phyloP scores from a whole-genome alignment of 2,888 invertebrate genomes.

The Sesamia inferens region DNA sequence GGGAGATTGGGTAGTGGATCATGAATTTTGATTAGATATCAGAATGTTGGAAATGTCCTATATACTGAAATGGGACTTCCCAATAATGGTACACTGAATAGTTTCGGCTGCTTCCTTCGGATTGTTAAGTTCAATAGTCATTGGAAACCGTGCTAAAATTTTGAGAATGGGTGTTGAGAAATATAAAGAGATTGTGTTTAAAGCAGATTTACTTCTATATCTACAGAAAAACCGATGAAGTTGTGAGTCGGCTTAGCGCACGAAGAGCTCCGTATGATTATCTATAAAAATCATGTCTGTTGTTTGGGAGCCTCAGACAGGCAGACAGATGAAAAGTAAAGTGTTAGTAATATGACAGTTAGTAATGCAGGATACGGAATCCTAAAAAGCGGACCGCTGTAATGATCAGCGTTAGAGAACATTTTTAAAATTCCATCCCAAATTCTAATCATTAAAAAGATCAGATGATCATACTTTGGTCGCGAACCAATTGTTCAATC shows the following conservation, averaged over 20 bases:
- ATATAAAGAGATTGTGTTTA: slow-evolving; percentile 30
- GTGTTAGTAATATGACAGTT: too few species aligned
- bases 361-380: too few species aligned
- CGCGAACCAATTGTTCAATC: slow-evolving; percentile 31
- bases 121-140: slow-evolving; percentile 42
- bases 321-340: too few species aligned
- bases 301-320: too few species aligned
- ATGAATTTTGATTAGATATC: slow-evolving; percentile 53
- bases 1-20: slow-evolving; percentile 48
- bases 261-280: too few species aligned
- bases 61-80: slow-evolving; percentile 29
- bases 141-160: slow-evolving; percentile 36
- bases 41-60: slow-evolving; percentile 48
- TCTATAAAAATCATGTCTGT: too few species aligned
- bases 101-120: slow-evolving; percentile 33
- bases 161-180: slow-evolving; percentile 21
- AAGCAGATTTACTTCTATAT: slow-evolving; percentile 8
- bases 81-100: slow-evolving; percentile 49
- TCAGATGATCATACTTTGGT: slow-evolving; percentile 39
- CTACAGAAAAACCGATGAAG: background rate
- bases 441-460: slow-evolving; percentile 20
- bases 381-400: background rate
- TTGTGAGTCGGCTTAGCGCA: too few species aligned
- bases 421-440: slow-evolving; percentile 24
- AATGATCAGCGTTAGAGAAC: slow-evolving; percentile 9